Percentiles rank a stretch among this genome's conserved stretches.
Conservation (phyloP, 2,888 invertebrate genomes). For the Trichopria drosophilae region DNA sequence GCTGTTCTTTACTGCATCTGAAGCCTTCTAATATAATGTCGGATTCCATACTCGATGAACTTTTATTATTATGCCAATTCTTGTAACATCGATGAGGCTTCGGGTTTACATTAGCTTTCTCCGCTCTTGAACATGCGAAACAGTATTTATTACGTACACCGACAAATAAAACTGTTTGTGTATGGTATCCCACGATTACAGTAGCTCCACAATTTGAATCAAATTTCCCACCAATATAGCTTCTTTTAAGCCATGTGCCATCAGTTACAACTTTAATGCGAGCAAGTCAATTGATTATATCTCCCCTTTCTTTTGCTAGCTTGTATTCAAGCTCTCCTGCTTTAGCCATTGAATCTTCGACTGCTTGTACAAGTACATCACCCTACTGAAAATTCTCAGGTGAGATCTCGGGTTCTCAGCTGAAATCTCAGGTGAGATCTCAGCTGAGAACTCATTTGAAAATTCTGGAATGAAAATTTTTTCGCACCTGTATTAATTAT, state of each 20-base stretch:
- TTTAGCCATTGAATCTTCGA: constrained; percentile 9
- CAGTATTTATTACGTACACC: constrained; percentile 44
- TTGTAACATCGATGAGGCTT: constrained; percentile 26
- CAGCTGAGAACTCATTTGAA: too few relatives aligned
- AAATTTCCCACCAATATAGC: constrained; percentile 25
- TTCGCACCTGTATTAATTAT: too few relatives aligned
- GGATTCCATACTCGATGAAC: constrained; percentile 16
- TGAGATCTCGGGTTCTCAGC: too few relatives aligned
- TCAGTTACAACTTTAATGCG: constrained; percentile 26
- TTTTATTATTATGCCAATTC: constrained; percentile 37
- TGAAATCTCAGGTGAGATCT: too few relatives aligned
- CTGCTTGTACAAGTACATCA: neutral
- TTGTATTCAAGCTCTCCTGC: constrained; percentile 12
- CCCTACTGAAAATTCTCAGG: too few relatives aligned
- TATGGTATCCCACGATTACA: constrained; percentile 26
- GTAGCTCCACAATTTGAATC: constrained; percentile 27
- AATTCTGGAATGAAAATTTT: too few relatives aligned
- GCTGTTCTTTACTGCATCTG: too few relatives aligned
- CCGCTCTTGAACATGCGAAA: constrained; percentile 23
- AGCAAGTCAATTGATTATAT: constrained; percentile 19
- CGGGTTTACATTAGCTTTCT: neutral
- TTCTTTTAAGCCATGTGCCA: constrained; percentile 30
- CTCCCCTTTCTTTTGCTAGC: constrained; percentile 15
- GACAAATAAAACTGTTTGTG: constrained; percentile 34
- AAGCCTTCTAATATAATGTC: constrained; percentile 19